Base-by-base conservation (phyloP, 2,797 vertebrate species). In the Alosa sapidissima region DNA sequence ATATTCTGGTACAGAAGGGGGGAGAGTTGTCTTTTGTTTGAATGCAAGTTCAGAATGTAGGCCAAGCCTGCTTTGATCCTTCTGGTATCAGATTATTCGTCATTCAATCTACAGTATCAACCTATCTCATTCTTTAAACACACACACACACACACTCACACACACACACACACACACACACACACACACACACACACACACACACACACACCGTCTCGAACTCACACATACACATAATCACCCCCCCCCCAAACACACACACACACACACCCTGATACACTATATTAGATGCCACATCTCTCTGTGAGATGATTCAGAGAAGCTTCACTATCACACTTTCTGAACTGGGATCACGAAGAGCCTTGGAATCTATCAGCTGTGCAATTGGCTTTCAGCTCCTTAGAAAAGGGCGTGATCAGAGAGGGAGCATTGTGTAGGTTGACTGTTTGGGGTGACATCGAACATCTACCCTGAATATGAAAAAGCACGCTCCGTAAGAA, bases 351-450 rank as follows among this genome's bases (percentile, higher is more conserved):
- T 68, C 62, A 87, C 83, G 85, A 82, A 83, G 86, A 83, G 88
- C 65, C 88, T 89, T 89, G 88, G 88, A 88, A 85, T 91, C 83
- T 86, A 89, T 90, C 91, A 87, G 87, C 86, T 84, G 65, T 88
- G 84, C 86, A 86, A 90, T 88, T 87, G 86, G 84, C 84, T 86
- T 89, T 81, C 84, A 89, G 83, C 81, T 84, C 81, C 85, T 87
- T 85, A 86, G 88, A 88, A 86, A 88, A 89, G 89, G 81, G 54
- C 24, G 55, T 81, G 86, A 91, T 90, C 87, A 87, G 91, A 90
- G 87, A 87, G 81, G 83, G 85, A 83, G 81, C 84, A 84, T 58
- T 83, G 78, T 83, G 81, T 14, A 81, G 85, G 85, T 36, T 8
- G 86, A 81, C 82, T 81, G 65, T 51, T 83, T 24, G 58, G 14